Conservation (phyloP, 2,113 vertebrate species). For the Coptodon bakossiorum region DNA sequence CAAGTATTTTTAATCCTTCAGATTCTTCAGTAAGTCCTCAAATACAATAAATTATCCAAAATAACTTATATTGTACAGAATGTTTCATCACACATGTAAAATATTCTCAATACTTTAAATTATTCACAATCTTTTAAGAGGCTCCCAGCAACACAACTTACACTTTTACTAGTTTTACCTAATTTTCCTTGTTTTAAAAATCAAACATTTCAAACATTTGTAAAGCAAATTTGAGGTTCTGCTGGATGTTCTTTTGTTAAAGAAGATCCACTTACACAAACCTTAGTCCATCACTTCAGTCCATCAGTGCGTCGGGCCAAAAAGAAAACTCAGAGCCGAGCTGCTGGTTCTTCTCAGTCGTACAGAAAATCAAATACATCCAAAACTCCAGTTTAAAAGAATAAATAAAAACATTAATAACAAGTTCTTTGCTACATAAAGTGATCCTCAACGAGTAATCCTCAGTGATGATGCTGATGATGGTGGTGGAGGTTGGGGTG, state of each 20-base stretch:
- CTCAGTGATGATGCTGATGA: not conserved
- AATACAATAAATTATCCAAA: constrained; percentile 14
- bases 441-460: not conserved
- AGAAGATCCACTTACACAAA: not conserved
- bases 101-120: not conserved
- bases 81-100: not conserved
- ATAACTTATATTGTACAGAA: constrained; percentile 13
- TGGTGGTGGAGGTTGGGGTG: not conserved
- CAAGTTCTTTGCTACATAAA: not conserved
- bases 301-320: not conserved
- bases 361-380: not conserved
- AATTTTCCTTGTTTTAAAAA: not conserved
- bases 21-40: not conserved
- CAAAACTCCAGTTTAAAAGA: not conserved
- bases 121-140: not conserved
- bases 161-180: not conserved
- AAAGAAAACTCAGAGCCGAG: not conserved
- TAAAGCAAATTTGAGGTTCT: not conserved
- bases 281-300: not conserved
- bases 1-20: not conserved
- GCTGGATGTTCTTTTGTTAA: not conserved
- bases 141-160: not conserved
- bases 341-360: not conserved
- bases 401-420: not conserved
- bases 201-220: not conserved